A percentile compares a stretch with the other conserved stretches of the same genome.
Conservation (phyloP, 2,888 invertebrate genomes). For the Lamellibrachia columna region DNA sequence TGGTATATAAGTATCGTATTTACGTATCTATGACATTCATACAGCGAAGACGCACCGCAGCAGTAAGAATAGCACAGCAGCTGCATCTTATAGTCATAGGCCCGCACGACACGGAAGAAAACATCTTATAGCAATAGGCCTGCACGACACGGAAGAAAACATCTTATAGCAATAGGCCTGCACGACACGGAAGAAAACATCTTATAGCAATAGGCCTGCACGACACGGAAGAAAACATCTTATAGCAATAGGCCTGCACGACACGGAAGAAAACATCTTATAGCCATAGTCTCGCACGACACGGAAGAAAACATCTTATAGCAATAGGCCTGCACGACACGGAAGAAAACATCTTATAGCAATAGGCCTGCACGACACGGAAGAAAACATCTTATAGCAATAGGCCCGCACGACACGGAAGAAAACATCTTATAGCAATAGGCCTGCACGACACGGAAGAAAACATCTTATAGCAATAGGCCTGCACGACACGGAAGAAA, state of each 20-base stretch:
- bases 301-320: not conserved
- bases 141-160: too few species aligned
- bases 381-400: not conserved
- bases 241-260: not conserved
- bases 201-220: not conserved
- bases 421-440: not conserved
- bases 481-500: not conserved
- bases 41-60: not conserved
- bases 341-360: not conserved
- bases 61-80: not conserved
- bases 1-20: not conserved
- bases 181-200: not conserved
- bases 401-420: too few species aligned
- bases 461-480: too few species aligned
- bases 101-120: too few species aligned
- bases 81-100: not conserved
- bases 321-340: not conserved
- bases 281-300: not conserved
- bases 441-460: too few species aligned
- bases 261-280: too few species aligned
- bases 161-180: not conserved
- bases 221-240: not conserved
- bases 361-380: too few species aligned
- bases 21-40: not conserved
- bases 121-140: not conserved